Evolutionary conservation across 1,140 invertebrate genomes (phyloP).

Genomic region (Helicoverpa armigera): DNA sequence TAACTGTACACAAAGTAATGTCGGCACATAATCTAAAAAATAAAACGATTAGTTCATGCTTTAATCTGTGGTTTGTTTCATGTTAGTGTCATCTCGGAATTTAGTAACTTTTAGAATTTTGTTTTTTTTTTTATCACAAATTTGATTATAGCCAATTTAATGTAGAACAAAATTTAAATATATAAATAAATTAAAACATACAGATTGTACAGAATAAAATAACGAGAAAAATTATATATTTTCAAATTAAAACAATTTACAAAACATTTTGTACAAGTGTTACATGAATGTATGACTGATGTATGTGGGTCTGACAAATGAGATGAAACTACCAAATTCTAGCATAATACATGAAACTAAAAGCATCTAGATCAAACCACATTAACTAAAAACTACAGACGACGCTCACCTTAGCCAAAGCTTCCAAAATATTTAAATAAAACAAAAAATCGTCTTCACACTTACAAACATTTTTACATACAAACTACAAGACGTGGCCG

Average conservation of each 20-base stretch:
- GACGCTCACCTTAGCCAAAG: slow-evolving; percentile 63
- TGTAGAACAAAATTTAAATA: slow-evolving; percentile 16
- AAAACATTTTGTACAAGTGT: not conserved
- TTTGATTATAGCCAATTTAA: slow-evolving; percentile 31
- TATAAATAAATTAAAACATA: not conserved
- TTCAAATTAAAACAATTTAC: not conserved
- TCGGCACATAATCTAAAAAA: slow-evolving; percentile 44
- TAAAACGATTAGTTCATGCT: slow-evolving; percentile 39
- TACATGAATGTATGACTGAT: not conserved
- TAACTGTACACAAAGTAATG: slow-evolving; percentile 38
- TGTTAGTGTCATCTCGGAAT: slow-evolving; percentile 32
- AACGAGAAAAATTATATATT: not conserved
- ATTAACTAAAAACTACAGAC: slow-evolving; percentile 45
- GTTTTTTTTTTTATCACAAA: slow-evolving; percentile 4
- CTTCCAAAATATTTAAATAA: slow-evolving; percentile 55
- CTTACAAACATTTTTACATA: slow-evolving; percentile 49
- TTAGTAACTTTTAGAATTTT: slow-evolving; percentile 25
- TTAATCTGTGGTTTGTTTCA: slow-evolving; percentile 16
- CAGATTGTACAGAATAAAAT: not conserved
- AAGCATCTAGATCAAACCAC: slow-evolving; percentile 49
- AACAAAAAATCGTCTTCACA: slow-evolving; percentile 50
- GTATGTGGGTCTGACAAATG: slow-evolving; percentile 30
- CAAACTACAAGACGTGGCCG: slow-evolving; percentile 42
- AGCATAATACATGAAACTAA: slow-evolving; percentile 34
- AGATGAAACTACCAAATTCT: slow-evolving; percentile 11